Percentiles rank a stretch among this genome's conserved stretches.
phyloP scores from a whole-genome alignment of 2,797 vertebrate genomes.

The Clarias pachynema region DNA sequence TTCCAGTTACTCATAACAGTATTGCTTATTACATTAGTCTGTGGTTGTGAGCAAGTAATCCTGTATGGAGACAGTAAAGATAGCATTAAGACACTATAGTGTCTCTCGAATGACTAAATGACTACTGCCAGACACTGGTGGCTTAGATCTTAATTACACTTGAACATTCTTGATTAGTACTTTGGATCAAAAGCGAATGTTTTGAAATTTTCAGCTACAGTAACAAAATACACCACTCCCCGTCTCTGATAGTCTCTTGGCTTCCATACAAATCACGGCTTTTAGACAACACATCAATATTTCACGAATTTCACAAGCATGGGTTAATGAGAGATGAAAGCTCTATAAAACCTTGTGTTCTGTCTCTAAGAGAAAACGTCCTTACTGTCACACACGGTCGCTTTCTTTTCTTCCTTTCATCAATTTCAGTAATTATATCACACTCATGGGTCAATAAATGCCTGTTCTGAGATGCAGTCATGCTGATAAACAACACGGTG shows the following conservation, averaged over 20 bases:
- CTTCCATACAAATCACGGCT: neutral
- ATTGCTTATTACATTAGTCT: constrained; percentile 21
- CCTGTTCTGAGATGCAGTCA: neutral
- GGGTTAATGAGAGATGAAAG: neutral
- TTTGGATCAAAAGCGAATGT: constrained; percentile 6
- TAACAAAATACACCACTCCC: constrained; percentile 28
- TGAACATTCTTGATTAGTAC: neutral
- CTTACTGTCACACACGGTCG: constrained; percentile 6
- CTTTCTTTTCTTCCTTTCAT: neutral
- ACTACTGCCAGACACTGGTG: neutral
- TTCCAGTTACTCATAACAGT: constrained; percentile 11
- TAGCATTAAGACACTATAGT: neutral
- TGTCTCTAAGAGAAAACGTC: neutral
- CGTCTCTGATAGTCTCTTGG: constrained; percentile 27
- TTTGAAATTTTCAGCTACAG: constrained; percentile 4
- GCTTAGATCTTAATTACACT: neutral
- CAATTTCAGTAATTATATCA: neutral
- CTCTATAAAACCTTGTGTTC: neutral
- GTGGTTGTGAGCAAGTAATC: constrained; percentile 5
- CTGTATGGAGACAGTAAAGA: constrained; percentile 8
- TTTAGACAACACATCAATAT: constrained; percentile 10
- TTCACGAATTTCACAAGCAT: neutral
- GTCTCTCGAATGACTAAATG: neutral
- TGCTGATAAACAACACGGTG: constrained; percentile 12
- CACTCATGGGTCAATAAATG: neutral